Conservation (phyloP, 2,113 vertebrate species). For the Macaca nemestrina region DNA sequence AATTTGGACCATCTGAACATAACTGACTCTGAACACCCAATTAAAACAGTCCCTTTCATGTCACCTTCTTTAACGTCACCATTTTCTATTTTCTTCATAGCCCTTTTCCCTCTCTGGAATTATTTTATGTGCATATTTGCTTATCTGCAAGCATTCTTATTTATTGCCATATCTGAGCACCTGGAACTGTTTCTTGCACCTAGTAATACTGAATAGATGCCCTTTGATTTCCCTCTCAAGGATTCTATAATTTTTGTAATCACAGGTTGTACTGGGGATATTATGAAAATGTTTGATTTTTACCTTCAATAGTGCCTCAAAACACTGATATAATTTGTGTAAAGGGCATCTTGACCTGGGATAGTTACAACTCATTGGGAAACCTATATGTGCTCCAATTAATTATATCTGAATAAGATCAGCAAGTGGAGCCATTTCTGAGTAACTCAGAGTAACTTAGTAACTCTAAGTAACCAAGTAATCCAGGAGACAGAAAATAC, state of each 20-base stretch:
- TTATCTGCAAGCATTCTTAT: not conserved
- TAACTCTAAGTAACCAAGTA: not conserved
- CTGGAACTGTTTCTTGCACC: not conserved
- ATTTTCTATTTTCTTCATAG: not conserved
- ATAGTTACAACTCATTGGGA: not conserved
- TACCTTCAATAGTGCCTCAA: not conserved
- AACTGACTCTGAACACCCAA: not conserved
- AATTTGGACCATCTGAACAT: not conserved
- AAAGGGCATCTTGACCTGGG: not conserved
- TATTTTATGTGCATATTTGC: not conserved
- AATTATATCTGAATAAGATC: not conserved
- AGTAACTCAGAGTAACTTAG: not conserved
- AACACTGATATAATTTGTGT: not conserved
- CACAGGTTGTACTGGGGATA: not conserved
- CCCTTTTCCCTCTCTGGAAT: not conserved
- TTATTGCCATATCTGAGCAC: not conserved
- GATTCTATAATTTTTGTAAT: not conserved
- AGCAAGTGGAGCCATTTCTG: not conserved
- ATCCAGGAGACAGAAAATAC: not conserved
- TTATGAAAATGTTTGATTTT: not conserved
- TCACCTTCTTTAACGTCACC: not conserved
- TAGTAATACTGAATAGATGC: not conserved
- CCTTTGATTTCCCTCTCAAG: not conserved
- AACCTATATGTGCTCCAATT: not conserved
- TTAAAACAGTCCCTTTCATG: not conserved